Conservation (phyloP, 1,140 invertebrate species). For the Penaeus indicus region DNA sequence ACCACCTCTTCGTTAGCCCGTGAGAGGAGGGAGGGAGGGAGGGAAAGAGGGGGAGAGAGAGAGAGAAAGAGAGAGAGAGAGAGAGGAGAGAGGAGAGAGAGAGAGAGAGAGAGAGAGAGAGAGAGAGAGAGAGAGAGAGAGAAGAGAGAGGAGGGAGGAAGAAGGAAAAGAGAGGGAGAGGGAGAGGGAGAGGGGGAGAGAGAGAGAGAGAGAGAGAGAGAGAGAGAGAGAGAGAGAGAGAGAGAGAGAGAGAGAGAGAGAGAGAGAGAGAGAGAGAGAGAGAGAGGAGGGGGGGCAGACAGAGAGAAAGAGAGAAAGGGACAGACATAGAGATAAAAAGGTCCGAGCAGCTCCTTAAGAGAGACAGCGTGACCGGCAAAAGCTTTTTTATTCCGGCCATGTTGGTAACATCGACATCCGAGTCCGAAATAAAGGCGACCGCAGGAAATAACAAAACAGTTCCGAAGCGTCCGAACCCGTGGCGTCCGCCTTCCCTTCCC, state of each 20-base stretch:
- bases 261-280: not conserved
- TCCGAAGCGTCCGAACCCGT: not conserved
- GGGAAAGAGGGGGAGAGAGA: too few relatives aligned
- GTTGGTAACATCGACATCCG: not conserved
- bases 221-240: not conserved
- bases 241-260: not conserved
- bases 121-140: not conserved
- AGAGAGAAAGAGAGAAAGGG: not conserved
- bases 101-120: not conserved
- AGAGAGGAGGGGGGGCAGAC: not conserved
- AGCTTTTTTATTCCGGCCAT: not conserved
- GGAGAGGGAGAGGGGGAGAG: not conserved
- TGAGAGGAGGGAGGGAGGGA: too few relatives aligned
- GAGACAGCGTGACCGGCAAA: not conserved
- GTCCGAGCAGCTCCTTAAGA: not conserved
- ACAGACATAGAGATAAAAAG: not conserved
- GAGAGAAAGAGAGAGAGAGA: too few relatives aligned
- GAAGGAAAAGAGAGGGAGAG: too few relatives aligned
- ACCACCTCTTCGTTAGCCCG: too few relatives aligned
- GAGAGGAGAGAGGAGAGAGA: not conserved
- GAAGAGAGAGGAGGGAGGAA: not conserved
- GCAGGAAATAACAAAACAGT: constrained; percentile 17
- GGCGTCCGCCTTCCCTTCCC: too few relatives aligned
- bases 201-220: not conserved
- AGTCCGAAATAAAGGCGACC: constrained; percentile 1